Base-by-base conservation (phyloP, 2,113 vertebrate genomes). In the Paradisaea rubra region DNA sequence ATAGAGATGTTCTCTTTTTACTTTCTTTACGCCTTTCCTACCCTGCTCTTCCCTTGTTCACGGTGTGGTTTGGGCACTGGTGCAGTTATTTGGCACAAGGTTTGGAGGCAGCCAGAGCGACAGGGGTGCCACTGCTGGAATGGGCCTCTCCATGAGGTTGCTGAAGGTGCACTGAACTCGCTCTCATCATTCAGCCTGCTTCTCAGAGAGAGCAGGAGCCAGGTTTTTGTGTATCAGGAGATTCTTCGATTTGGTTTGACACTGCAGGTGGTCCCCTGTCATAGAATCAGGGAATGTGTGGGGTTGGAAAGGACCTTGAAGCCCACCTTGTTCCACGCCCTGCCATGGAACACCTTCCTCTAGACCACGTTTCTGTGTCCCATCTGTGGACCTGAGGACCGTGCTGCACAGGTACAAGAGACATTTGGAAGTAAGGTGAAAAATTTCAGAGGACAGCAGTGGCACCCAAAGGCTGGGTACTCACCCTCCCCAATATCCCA, bases 361-460 rank as follows among this genome's bases (percentile, higher is more conserved):
- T 18, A 5, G 41, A 13, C n/a, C 17, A 23, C 0, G 0, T 13
- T 54, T 15, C 41, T 60, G 47, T 41, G 16, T 60, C 45, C 16
- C 12, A 6, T 14, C 35, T 5, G 0, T 24, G 31, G 64, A 6
- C n/a, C 50, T 73, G 41, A n/a, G 41, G 60, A 39, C 54, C 1
- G 1, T 8, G 3, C 17, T 57, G 59, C 24, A 7, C 20, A 33
- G 44, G 27, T 37, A 20, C 30, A 54, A 33, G 77, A 65, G 42
- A 18, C 2, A 3, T 31, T 53, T 42, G 69, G 56, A 81, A 70
- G 68, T 21, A 13, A 78, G 25, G 9, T 54, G 31, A 14, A 37
- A 9, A 71, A 10, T 37, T 49, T 13, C 25, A 22, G 85, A 71
- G 47, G 14, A 12, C 22, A 23, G 33, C 59, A 44, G 7, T 13